Evolutionary conservation across 2,888 invertebrate genomes (phyloP), one percentile per base, ranked within the genome.

Genomic region (Drosophila sordidula): DNA sequence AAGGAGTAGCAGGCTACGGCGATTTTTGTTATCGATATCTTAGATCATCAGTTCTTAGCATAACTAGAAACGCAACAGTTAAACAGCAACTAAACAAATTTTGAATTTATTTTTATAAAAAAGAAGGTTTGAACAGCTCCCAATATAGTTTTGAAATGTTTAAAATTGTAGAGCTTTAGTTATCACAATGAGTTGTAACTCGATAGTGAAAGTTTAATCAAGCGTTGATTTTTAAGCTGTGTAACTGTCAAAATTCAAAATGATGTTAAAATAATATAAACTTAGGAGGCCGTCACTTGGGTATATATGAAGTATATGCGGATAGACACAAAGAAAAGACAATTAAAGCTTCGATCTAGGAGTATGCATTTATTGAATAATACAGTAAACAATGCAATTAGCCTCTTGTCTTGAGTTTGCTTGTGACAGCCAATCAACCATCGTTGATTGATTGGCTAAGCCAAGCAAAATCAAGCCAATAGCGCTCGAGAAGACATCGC

Each of bases 1-100:
- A 29, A n/a, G 3, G 12, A 3, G 14, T 6, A 4, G 4, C 6
- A 9, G 6, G 12, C 11, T 22, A 12, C 6, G 3, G 46, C 12
- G 8, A 38, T 56, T 38, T 16, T 2, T 29, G n/a, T 6, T 29
- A 39, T n/a, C 38, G 56, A 56, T 56, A 26, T 14, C 39, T 16
- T 36, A 3, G 5, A 34, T 34, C 11, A 12, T 4, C 12, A 12
- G 34, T 12, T 42, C 22, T 22, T 41, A 14, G 8, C 12, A 25
- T 12, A 16, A 12, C 25, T 34, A 6, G 41, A 52, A 41, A 26
- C 11, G 12, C 34, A 38, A n/a, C 4, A 1, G n/a, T n/a, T n/a
- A 18, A 32, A 47, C 12, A 36, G 18, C 34, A 36, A 51, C 29
- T 1, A 11, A 18, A 18, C 18, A 18, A 18, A 18, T 18, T 18